These are phyloP conservation scores for Garra rufa DNA, from an alignment of 2,113 vertebrate species.

Conservation along the genomic window DNA sequence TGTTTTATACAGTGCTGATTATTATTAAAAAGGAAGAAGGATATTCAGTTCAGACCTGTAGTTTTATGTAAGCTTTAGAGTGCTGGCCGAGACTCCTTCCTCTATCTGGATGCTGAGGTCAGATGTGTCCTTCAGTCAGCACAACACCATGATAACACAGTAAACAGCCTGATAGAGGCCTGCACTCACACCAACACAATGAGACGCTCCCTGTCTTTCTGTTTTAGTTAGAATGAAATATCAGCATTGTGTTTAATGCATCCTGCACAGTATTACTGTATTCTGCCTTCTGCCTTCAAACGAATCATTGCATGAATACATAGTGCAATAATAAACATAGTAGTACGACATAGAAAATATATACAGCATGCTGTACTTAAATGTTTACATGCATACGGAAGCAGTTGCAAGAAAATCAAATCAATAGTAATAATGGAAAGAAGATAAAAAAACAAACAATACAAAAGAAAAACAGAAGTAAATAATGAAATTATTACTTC, in stretches of 20 bases:
- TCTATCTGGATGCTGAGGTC: background rate
- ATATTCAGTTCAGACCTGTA: too few species aligned
- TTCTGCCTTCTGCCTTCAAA: background rate
- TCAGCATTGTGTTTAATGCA: background rate
- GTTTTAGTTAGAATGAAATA: background rate
- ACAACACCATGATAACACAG: background rate
- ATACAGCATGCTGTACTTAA: too few species aligned
- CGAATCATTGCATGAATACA: background rate
- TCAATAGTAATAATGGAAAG: too few species aligned
- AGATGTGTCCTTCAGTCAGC: constrained; percentile 25
- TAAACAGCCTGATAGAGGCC: background rate
- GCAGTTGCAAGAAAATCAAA: too few species aligned
- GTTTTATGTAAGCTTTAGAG: background rate
- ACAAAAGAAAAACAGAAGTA: too few species aligned
- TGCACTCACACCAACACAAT: background rate
- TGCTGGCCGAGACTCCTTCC: background rate
- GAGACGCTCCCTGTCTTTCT: constrained; percentile 4
- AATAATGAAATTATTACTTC: too few species aligned
- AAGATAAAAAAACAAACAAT: too few species aligned
- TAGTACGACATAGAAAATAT: background rate
- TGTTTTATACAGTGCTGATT: background rate
- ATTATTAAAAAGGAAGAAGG: too few species aligned
- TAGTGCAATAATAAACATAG: background rate
- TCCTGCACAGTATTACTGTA: background rate
- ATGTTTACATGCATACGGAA: too few species aligned